Base-by-base conservation (phyloP, 2,797 vertebrate genomes). In the Enteromius viviparus region DNA sequence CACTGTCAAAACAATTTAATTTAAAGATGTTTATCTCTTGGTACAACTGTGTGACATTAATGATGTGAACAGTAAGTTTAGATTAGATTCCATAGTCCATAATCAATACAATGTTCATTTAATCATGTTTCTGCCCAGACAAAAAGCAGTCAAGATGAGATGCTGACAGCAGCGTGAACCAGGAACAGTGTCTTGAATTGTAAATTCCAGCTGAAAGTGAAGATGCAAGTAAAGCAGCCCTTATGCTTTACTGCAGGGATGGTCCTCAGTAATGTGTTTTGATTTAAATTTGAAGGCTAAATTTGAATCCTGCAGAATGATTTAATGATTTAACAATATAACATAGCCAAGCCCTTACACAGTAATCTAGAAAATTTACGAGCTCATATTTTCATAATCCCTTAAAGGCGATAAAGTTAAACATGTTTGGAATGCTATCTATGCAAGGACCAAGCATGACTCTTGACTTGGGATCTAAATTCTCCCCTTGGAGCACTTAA, bases 381-480 rank as follows among this genome's bases (percentile, higher is more conserved):
- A 62, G 55, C n/a, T 42, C 21, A 42, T 62, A 62, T 60, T 62
- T 62, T 60, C n/a, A 47, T 64, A 60, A 77, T 42, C 55, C 23
- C 60, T 64, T 32, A 47, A 78, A 78, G 11, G 3, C 49, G 17
- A 65, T 64, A 32, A 62, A 45, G 8, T 58, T 77, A 62, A 12
- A 32, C 37, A 7, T 78, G 34, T 78, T 65, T 78, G 26, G 34
- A 78, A 11, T 64, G 26, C 40, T 29, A n/a, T 49, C 42, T 47
- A 6, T 64, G 26, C 47, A 47, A 9, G 17, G 47, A 3, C 64
- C 5, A 37, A 40, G 37, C n/a, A 40, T 45, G 75, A 76, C 23
- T 42, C n/a, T 58, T 58, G 32, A n/a, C 72, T 77, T 77, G 15
- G 64, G 17, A 76, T 21, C 10, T 72, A 51, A 77, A 77, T 58